A percentile compares a stretch with the other conserved stretches of the same genome.
Conservation (phyloP, 2,113 vertebrate genomes). For the Oceanodroma tethys region DNA sequence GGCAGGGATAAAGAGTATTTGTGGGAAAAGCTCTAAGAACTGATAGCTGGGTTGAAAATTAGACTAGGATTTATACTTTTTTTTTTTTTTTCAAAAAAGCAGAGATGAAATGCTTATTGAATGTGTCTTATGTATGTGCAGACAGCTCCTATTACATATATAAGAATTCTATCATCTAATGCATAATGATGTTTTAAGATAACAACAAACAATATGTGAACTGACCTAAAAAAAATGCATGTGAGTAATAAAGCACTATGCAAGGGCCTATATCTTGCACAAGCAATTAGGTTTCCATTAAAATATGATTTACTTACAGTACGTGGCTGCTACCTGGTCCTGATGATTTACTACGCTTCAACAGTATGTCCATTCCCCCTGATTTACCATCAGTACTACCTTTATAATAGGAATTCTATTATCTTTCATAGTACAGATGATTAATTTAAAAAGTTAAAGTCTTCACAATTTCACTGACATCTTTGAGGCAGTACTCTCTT, state of each 20-base stretch:
- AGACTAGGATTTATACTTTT: background rate
- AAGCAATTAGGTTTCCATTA: background rate
- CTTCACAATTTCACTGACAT: background rate
- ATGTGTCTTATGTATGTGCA: background rate
- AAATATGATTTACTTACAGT: background rate
- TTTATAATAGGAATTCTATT: background rate
- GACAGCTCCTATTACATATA: background rate
- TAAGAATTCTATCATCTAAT: background rate
- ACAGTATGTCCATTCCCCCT: background rate
- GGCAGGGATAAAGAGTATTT: background rate
- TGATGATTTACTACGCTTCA: background rate
- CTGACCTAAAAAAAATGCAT: background rate
- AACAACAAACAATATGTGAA: background rate
- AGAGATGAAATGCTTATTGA: background rate
- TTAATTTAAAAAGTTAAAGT: background rate
- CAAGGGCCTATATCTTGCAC: background rate
- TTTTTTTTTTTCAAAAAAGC: background rate
- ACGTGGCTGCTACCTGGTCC: background rate
- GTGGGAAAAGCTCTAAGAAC: background rate
- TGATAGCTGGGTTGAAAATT: background rate
- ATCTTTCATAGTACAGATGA: background rate
- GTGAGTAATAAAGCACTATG: background rate
- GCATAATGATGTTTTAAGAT: background rate
- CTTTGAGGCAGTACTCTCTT: background rate
- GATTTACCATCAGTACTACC: background rate